A percentile compares a stretch with the other conserved stretches of the same genome.
phyloP scores from a whole-genome alignment of 2,888 invertebrate genomes.

The Dasysyrphus tricinctus region DNA sequence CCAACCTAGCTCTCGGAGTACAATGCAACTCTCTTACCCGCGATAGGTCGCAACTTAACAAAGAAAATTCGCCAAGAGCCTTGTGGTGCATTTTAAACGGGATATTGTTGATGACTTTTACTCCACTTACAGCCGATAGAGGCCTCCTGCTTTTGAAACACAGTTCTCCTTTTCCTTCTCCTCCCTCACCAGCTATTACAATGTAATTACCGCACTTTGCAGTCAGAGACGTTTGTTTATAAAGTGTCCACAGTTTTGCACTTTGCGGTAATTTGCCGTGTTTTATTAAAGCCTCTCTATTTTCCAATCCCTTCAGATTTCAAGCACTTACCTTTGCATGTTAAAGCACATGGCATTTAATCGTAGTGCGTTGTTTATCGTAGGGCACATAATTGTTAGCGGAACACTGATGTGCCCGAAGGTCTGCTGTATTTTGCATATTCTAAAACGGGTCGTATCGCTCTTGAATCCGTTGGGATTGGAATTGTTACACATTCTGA shows the following conservation, averaged over 20 bases:
- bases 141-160: conserved; percentile 1
- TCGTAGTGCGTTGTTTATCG: conserved; percentile 93
- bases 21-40: conserved; percentile 19
- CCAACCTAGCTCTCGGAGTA: conserved; percentile 34
- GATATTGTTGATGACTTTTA: conserved; percentile 59
- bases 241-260: conserved; percentile 64
- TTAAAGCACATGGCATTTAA: conserved; percentile 93
- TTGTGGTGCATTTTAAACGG: conserved; percentile 46
- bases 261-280: conserved; percentile 53
- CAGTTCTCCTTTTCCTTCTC: too few relatives aligned
- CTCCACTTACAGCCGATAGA: not conserved
- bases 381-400: conserved; percentile 93
- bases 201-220: conserved; percentile 68
- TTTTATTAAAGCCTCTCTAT: not conserved
- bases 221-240: conserved; percentile 60
- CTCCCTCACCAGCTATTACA: conserved; percentile 18
- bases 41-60: not conserved
- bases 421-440: conserved; percentile 96
- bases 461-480: conserved; percentile 91
- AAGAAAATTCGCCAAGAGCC: conserved; percentile 34
- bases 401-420: conserved; percentile 94
- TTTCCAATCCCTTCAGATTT: not conserved
- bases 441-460: conserved; percentile 92
- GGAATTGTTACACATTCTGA: conserved; percentile 90
- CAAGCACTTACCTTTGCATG: conserved; percentile 87